A percentile compares a stretch with the other conserved stretches of the same genome.
These are phyloP conservation scores for Holothuria leucospilota DNA, from an alignment of 53 echinoderm and acorn worm genomes.

Conservation along the genomic window DNA sequence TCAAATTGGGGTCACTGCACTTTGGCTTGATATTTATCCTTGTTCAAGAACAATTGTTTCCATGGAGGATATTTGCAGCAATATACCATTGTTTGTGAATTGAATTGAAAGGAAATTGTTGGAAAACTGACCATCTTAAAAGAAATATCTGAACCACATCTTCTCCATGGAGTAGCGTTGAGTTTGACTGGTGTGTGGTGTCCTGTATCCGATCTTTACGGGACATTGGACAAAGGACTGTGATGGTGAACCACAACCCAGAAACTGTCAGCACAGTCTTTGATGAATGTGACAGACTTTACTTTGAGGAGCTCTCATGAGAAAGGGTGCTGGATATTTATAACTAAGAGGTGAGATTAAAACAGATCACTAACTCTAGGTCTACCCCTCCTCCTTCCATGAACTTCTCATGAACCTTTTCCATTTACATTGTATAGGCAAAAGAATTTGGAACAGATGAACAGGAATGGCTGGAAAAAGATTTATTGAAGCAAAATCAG, in stretches of 20 bases:
- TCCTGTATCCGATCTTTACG: constrained; percentile 95
- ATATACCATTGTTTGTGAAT: no score
- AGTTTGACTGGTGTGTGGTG: constrained; percentile 99
- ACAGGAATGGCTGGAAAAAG: no score
- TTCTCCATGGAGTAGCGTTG: constrained; percentile 86
- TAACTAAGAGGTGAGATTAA: constrained; percentile 79
- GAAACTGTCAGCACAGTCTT: constrained; percentile 99
- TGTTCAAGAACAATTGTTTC: no score
- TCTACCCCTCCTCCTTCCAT: no score
- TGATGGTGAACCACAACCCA: constrained; percentile 98
- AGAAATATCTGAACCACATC: neutral
- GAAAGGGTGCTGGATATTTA: constrained; percentile 97
- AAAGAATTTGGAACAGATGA: no score
- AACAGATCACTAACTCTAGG: neutral
- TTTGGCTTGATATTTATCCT: no score
- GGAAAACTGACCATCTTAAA: neutral
- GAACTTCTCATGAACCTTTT: no score
- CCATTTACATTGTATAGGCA: no score
- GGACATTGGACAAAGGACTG: constrained; percentile 89
- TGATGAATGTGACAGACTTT: constrained; percentile 97
- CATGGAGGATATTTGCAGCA: no score
- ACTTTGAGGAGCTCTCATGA: constrained; percentile 95
- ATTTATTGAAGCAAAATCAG: no score
- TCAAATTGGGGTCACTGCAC: no score
- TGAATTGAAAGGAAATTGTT: no score